These are phyloP conservation scores for Mystacornis crossleyi DNA, from an alignment of 2,113 vertebrate species.

Conservation along the genomic window DNA sequence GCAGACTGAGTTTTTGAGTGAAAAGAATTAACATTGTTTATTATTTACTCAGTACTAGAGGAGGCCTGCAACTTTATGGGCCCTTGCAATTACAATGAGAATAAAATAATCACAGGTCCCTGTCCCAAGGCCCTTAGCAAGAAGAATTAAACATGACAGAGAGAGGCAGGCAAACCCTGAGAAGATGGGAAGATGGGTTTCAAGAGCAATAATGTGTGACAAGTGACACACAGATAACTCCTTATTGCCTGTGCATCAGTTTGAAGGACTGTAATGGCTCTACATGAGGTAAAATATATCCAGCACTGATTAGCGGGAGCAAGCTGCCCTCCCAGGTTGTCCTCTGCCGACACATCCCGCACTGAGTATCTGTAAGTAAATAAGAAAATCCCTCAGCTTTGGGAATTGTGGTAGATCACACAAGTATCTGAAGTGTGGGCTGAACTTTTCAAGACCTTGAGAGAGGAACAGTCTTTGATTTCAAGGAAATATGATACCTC, in stretches of 20 bases:
- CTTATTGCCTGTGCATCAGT: background rate
- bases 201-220: background rate
- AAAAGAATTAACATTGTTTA: slow-evolving; percentile 12
- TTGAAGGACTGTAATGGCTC: background rate
- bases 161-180: background rate
- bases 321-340: background rate
- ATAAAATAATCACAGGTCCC: background rate
- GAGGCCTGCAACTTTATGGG: background rate
- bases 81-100: background rate
- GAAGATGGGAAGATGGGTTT: background rate
- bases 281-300: background rate
- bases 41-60: background rate
- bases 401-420: background rate
- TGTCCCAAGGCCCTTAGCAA: background rate
- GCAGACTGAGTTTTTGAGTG: slow-evolving; percentile 13
- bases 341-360: background rate
- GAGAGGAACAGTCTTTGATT: slow-evolving; percentile 21
- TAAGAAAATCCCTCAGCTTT: background rate
- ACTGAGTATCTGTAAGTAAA: background rate
- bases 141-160: background rate
- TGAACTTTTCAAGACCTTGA: slow-evolving; percentile 35
- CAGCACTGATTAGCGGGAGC: background rate
- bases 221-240: background rate
- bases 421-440: background rate
- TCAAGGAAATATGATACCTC: slow-evolving; percentile 13